Evolutionary conservation across 2,113 vertebrate species (phyloP), one percentile per base, ranked within the genome.

Genomic region (Nothobranchius kuhntae): DNA sequence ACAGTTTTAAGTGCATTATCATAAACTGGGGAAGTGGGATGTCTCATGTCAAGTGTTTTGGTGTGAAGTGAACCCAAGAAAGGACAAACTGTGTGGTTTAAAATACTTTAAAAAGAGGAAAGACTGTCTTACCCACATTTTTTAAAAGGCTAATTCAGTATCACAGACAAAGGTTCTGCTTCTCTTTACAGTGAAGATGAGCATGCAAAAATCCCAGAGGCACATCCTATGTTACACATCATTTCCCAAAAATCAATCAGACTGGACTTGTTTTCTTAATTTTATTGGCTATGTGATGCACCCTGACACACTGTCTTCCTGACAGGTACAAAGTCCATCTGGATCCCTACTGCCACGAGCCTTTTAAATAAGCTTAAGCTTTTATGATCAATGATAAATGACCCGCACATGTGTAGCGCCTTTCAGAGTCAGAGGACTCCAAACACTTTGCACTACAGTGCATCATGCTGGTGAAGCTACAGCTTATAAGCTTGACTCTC

Each of bases 91-190:
- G 14, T 78, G 68, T 73, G 67, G 81, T 78, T 66, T 54, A 63
- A 76, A 54, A 17, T 73, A 63, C 58, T 76, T n/a, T 60, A 65
- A 52, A 60, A 24, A 55, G 47, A 13, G 4, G 2, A 26, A 72
- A 79, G 50, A 11, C 51, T 40, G 59, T 30, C 42, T 56, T 54
- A 57, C 78, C 77, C 81, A 89, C 86, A 81, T 81, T 55, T 35
- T 81, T 42, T 80, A 73, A 78, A 53, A 73, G 53, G 75, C 69
- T 48, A 56, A 66, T 66, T 82, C 81, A 87, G 76, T 73, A 78
- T 67, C 51, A 64, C 52, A 36, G 64, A 63, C 61, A 70, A 68
- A 66, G 71, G 59, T 72, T 73, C 78, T 78, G 61, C 21, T 60
- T 67, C 6, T 17, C 59, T 77, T 71, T 71, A 45, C 53, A 59